Conservation (phyloP, 2,113 vertebrate species). For the Micronisus gabar region DNA sequence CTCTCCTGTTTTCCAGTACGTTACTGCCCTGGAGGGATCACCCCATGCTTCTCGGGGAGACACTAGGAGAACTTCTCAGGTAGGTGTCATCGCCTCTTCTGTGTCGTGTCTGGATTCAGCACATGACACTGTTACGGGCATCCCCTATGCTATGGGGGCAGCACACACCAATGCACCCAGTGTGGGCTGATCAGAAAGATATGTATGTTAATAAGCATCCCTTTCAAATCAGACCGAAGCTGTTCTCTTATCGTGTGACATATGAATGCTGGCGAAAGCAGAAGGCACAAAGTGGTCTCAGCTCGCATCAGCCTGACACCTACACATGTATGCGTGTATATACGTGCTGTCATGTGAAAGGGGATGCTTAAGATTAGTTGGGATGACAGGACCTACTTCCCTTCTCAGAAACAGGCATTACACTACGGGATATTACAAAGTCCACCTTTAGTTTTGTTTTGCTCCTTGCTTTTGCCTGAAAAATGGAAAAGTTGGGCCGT, state of each 20-base stretch:
- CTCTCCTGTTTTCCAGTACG: not conserved
- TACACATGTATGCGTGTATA: no score
- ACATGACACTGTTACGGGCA: not conserved
- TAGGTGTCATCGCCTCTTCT: not conserved
- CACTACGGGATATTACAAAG: not conserved
- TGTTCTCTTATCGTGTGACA: not conserved
- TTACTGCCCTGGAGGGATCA: not conserved
- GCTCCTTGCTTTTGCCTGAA: not conserved
- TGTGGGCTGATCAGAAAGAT: not conserved
- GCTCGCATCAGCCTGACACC: not conserved
- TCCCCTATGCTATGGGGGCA: not conserved
- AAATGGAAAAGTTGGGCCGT: not conserved
- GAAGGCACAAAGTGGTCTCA: not conserved
- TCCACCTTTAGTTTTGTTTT: not conserved
- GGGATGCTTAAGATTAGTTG: not conserved
- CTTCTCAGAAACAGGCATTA: not conserved
- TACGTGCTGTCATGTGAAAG: not conserved
- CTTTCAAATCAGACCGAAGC: not conserved
- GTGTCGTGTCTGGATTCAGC: not conserved
- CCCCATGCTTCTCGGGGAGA: not conserved
- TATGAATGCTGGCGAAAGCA: not conserved
- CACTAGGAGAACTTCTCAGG: not conserved
- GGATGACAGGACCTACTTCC: not conserved
- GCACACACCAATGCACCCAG: not conserved
- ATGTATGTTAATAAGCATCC: fast-evolving